Conservation (phyloP, 1,140 invertebrate genomes). For the Heliconius melpomene region DNA sequence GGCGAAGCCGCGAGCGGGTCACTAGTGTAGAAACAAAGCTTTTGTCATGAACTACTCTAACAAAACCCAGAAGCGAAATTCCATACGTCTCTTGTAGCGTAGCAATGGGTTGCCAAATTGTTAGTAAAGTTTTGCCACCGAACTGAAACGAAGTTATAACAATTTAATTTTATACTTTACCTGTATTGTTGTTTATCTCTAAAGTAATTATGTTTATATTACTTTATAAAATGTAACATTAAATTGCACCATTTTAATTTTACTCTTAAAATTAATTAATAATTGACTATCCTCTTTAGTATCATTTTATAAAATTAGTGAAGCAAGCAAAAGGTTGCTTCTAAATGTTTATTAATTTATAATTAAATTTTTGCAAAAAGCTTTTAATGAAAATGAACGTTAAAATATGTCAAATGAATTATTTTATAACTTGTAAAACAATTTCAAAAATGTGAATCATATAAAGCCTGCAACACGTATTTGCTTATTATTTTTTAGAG, state of each 20-base stretch:
- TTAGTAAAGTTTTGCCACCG: neutral
- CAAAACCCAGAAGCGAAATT: neutral
- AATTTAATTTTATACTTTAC: neutral
- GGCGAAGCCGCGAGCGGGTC: no score
- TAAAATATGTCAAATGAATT: slow-evolving; percentile 1
- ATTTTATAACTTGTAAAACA: neutral
- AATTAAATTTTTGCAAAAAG: neutral
- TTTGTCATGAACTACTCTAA: neutral
- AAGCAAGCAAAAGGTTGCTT: neutral
- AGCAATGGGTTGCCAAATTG: neutral
- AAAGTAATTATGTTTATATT: neutral
- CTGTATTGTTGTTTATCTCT: neutral
- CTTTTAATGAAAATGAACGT: neutral
- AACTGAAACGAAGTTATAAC: neutral
- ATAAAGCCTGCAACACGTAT: no score
- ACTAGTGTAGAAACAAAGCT: neutral
- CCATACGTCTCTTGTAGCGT: slow-evolving; percentile 1
- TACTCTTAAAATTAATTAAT: neutral
- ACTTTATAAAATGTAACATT: neutral
- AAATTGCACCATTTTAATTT: neutral
- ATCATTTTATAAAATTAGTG: neutral
- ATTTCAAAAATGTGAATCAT: neutral
- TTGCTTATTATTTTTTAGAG: no score
- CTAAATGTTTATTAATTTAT: neutral
- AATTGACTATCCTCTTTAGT: neutral